Percentiles rank a stretch among this genome's conserved stretches.
phyloP scores from a whole-genome alignment of 2,888 invertebrate genomes.

The Lomographa bimaculata region DNA sequence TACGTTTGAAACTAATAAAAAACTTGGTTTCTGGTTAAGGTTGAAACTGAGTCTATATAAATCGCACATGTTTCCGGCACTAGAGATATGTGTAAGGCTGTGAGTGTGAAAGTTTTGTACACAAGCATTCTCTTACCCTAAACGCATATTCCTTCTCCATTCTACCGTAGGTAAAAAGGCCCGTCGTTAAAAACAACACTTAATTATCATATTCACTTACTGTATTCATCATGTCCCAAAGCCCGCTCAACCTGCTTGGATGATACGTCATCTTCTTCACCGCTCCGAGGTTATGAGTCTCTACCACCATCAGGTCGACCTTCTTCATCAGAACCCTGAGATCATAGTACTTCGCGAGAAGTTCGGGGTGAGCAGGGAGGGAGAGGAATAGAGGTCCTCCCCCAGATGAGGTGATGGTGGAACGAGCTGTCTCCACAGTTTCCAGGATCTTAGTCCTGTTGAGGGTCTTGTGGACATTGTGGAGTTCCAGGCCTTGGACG shows the following conservation, averaged over 20 bases:
- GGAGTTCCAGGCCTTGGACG: conserved; percentile 83
- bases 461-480: conserved; percentile 79
- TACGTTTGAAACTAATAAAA: too few relatives aligned
- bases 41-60: too few relatives aligned
- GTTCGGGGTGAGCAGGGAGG: conserved; percentile 86
- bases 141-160: too few relatives aligned
- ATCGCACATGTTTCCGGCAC: too few relatives aligned
- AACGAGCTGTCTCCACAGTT: conserved; percentile 67
- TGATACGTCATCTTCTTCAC: conserved; percentile 88
- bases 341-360: conserved; percentile 88
- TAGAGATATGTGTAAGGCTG: too few relatives aligned
- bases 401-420: conserved; percentile 71
- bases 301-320: conserved; percentile 86
- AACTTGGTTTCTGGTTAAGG: too few relatives aligned
- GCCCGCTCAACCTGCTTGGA: conserved; percentile 88
- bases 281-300: conserved; percentile 86
- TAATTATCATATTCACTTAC: conserved; percentile 68
- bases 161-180: too few relatives aligned
- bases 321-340: conserved; percentile 86
- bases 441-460: conserved; percentile 77
- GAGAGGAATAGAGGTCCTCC: conserved; percentile 83
- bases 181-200: too few relatives aligned
- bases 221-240: conserved; percentile 91
- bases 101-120: too few relatives aligned
- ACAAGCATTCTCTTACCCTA: too few relatives aligned